Conservation (phyloP, 1,140 invertebrate species). For the Drosophila nasuta region DNA sequence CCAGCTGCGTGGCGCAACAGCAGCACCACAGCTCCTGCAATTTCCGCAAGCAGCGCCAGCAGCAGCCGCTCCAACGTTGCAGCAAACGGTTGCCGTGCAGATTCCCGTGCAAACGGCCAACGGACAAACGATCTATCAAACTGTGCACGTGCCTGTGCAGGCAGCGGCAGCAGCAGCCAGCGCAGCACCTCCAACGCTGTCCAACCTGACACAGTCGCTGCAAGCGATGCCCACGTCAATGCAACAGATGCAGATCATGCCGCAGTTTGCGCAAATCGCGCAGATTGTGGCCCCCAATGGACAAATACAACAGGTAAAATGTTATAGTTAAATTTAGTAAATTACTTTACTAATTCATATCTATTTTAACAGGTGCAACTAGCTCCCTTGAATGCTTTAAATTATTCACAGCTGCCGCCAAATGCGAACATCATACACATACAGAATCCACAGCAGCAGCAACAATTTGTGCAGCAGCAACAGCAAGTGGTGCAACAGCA, state of each 20-base stretch:
- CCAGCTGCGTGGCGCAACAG: conserved; percentile 86
- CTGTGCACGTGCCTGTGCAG: conserved; percentile 95
- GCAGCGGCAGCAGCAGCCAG: conserved; percentile 86
- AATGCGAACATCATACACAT: conserved; percentile 83
- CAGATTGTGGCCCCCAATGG: conserved; percentile 94
- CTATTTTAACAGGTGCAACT: conserved; percentile 87
- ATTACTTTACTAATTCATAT: not conserved
- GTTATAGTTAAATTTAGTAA: not conserved
- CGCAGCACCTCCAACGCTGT: conserved; percentile 42
- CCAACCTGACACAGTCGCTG: conserved; percentile 83
- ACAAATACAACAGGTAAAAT: conserved; percentile 90
- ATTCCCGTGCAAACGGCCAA: conserved; percentile 95
- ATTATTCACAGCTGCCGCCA: conserved; percentile 84
- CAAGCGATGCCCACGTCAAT: conserved; percentile 54
- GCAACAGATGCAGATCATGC: conserved; percentile 89
- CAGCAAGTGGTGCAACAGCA: conserved; percentile 81
- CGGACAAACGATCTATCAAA: conserved; percentile 97
- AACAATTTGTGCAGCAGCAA: conserved; percentile 61
- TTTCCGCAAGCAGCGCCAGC: conserved; percentile 84
- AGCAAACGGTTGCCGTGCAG: conserved; percentile 94
- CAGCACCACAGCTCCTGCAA: conserved; percentile 89
- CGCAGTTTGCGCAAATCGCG: conserved; percentile 91
- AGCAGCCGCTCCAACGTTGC: conserved; percentile 88
- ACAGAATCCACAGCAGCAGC: conserved; percentile 78
- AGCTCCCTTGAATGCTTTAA: conserved; percentile 85